phyloP scores from a whole-genome alignment of 92 coral and sea anemone species.

The Hydrozoanthus gracilis region DNA sequence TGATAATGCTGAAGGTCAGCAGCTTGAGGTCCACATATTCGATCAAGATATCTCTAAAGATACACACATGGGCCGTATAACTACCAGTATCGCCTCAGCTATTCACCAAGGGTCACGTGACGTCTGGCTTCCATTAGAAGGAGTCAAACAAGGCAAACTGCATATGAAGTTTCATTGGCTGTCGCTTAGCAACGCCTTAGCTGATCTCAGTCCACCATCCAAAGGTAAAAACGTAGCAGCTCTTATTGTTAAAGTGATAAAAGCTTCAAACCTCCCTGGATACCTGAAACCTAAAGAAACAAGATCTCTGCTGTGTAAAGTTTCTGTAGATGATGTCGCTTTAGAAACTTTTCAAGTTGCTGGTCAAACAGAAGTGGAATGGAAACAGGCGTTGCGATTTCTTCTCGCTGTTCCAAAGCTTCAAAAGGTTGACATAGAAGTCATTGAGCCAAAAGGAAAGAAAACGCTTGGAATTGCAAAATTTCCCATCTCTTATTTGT shows the following conservation, averaged over 20 bases:
- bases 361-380: slow-evolving; percentile 58
- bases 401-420: slow-evolving; percentile 79
- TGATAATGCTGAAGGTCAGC: slow-evolving; percentile 92
- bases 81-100: slow-evolving; percentile 66
- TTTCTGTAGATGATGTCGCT: slow-evolving; percentile 71
- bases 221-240: slow-evolving; percentile 76
- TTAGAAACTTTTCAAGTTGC: slow-evolving; percentile 65
- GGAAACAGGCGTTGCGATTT: slow-evolving; percentile 89
- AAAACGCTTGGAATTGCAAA: slow-evolving; percentile 62
- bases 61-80: slow-evolving; percentile 73
- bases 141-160: slow-evolving; percentile 78
- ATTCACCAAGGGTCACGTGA: slow-evolving; percentile 75
- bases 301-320: slow-evolving; percentile 73
- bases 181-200: slow-evolving; percentile 67
- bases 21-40: slow-evolving; percentile 67
- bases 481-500: slow-evolving; percentile 67
- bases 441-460: slow-evolving; percentile 65
- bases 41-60: slow-evolving; percentile 88
- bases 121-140: slow-evolving; percentile 87
- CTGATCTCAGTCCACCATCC: slow-evolving; percentile 72
- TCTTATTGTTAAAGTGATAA: slow-evolving; percentile 80
- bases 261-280: slow-evolving; percentile 75
- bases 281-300: slow-evolving; percentile 61
- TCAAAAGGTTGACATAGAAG: slow-evolving; percentile 60
- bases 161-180: slow-evolving; percentile 84